Evolutionary conservation across 2,113 vertebrate species (phyloP).

Genomic region (Nycticryphes semicollaris): DNA sequence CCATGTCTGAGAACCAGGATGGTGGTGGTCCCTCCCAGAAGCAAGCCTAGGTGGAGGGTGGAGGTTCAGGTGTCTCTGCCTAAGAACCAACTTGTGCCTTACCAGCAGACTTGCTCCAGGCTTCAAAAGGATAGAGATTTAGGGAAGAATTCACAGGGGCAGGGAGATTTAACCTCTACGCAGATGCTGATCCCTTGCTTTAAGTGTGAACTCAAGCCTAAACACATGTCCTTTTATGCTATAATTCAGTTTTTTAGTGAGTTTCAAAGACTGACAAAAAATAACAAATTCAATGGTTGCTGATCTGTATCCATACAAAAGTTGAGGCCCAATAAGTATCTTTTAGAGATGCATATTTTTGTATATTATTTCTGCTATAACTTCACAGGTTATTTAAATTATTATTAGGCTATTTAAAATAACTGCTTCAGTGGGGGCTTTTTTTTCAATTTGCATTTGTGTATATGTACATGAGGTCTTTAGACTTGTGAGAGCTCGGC

Average conservation of each 20-base stretch:
- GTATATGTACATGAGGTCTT: neutral
- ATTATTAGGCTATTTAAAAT: neutral
- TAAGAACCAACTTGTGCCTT: neutral
- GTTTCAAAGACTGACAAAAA: neutral
- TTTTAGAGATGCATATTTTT: neutral
- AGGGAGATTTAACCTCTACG: neutral
- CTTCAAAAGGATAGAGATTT: neutral
- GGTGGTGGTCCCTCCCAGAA: neutral
- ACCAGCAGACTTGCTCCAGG: neutral
- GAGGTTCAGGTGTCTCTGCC: neutral
- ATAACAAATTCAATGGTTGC: neutral
- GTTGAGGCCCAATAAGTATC: neutral
- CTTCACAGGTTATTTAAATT: neutral
- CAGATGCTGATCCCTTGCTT: neutral
- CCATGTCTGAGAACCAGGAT: accelerated
- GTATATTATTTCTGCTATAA: neutral
- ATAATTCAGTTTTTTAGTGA: neutral
- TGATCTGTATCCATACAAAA: neutral
- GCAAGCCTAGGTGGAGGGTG: accelerated
- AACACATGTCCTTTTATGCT: neutral
- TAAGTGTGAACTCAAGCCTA: neutral
- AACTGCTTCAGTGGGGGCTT: neutral
- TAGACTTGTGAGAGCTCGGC: neutral
- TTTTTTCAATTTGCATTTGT: neutral
- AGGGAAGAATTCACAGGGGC: neutral